Conservation (phyloP, 2,797 vertebrate genomes). For the Synanceia verrucosa region DNA sequence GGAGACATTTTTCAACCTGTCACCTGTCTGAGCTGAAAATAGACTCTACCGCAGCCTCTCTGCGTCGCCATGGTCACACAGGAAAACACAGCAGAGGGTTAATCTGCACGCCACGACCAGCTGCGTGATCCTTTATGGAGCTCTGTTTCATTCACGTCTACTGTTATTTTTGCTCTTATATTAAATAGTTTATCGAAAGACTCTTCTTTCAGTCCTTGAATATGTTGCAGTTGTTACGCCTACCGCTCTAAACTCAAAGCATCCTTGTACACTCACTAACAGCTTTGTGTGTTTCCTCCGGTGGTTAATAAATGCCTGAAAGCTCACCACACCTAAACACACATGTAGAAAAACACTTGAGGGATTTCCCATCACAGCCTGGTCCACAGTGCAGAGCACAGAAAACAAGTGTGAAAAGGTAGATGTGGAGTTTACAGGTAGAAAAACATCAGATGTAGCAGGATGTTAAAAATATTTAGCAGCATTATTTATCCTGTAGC, state of each 20-base stretch:
- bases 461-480: no score
- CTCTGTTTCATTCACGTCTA: background rate
- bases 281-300: background rate
- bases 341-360: slow-evolving; percentile 1
- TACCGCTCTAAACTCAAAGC: background rate
- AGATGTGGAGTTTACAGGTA: background rate
- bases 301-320: background rate
- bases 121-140: slow-evolving; percentile 17
- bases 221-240: background rate
- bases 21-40: slow-evolving; percentile 41
- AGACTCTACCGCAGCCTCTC: background rate
- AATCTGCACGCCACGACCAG: slow-evolving; percentile 5
- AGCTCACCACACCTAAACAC: slow-evolving; percentile 27
- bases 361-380: slow-evolving; percentile 15
- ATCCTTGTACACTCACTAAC: background rate
- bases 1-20: slow-evolving; percentile 2
- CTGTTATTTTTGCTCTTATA: no score
- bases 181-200: no score
- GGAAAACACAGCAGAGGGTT: slow-evolving; percentile 27
- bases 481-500: background rate
- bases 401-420: background rate
- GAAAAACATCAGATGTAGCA: background rate
- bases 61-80: slow-evolving; percentile 23
- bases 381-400: background rate
- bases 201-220: background rate